These are phyloP conservation scores for Nesospiza acunhae DNA, from an alignment of 2,113 vertebrate species.

Conservation along the genomic window DNA sequence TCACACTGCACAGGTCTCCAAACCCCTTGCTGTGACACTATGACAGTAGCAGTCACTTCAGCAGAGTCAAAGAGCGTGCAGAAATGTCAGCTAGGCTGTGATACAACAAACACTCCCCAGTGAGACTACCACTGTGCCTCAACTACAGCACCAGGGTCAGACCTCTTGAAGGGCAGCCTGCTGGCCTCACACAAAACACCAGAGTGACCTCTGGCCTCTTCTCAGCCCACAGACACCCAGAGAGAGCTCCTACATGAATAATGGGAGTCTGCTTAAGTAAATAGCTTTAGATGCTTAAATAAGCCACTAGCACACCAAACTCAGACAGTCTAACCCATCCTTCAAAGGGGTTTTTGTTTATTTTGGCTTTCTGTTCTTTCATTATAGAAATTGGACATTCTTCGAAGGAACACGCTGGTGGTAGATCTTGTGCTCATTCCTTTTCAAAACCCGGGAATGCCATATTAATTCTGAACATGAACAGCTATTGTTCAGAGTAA, in stretches of 20 bases:
- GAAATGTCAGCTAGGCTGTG: neutral
- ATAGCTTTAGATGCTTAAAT: neutral
- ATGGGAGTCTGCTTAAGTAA: neutral
- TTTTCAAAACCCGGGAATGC: neutral
- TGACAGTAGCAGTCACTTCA: neutral
- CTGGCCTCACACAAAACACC: neutral
- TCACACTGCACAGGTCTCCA: neutral
- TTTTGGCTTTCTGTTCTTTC: neutral
- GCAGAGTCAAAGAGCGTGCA: neutral
- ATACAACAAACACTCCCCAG: neutral
- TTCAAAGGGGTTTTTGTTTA: neutral
- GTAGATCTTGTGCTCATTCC: neutral
- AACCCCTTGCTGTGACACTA: accelerated
- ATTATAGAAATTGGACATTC: neutral
- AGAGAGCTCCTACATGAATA: neutral
- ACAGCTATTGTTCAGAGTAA: neutral
- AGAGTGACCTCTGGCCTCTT: neutral
- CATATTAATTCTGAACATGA: neutral
- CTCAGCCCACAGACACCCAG: accelerated
- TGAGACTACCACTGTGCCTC: neutral
- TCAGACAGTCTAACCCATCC: neutral
- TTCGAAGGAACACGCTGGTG: neutral
- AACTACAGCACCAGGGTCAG: neutral
- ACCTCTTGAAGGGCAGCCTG: neutral
- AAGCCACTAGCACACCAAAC: neutral